Evolutionary conservation across 2,797 vertebrate species (phyloP).

Genomic region (Arnoldichthys spilopterus): DNA sequence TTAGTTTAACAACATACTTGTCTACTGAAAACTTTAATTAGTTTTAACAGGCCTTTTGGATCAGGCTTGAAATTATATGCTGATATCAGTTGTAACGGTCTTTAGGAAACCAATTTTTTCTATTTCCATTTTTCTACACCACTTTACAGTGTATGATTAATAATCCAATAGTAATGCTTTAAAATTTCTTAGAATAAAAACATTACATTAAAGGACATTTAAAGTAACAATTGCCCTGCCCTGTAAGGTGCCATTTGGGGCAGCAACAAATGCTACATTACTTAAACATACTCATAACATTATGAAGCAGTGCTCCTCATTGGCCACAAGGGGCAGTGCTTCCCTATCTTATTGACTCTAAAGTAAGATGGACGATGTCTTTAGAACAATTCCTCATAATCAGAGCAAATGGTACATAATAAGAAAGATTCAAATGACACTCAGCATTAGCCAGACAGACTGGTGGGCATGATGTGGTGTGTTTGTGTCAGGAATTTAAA

Average conservation of each 20-base stretch:
- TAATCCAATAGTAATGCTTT: too few species aligned
- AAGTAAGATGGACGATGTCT: background rate
- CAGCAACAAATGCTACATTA: background rate
- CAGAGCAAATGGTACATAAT: slow-evolving; percentile 4
- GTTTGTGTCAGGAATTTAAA: background rate
- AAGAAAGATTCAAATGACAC: background rate
- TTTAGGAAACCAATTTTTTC: too few species aligned
- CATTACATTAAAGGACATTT: too few species aligned
- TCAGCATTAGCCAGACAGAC: slow-evolving; percentile 11
- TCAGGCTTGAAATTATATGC: background rate
- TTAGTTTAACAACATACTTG: background rate
- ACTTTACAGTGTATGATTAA: too few species aligned
- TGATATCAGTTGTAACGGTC: background rate
- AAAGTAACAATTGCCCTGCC: too few species aligned
- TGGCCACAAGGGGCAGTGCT: slow-evolving; percentile 30
- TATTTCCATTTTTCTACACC: too few species aligned
- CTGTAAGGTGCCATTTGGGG: too few species aligned
- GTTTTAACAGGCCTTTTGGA: background rate
- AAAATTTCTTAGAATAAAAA: too few species aligned
- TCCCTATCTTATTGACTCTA: background rate
- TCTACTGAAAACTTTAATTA: background rate
- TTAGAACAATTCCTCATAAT: background rate
- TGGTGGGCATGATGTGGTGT: background rate
- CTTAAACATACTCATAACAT: background rate
- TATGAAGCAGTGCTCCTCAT: slow-evolving; percentile 3